Conservation (phyloP, 2,113 vertebrate genomes). For the Tyrannus savana region DNA sequence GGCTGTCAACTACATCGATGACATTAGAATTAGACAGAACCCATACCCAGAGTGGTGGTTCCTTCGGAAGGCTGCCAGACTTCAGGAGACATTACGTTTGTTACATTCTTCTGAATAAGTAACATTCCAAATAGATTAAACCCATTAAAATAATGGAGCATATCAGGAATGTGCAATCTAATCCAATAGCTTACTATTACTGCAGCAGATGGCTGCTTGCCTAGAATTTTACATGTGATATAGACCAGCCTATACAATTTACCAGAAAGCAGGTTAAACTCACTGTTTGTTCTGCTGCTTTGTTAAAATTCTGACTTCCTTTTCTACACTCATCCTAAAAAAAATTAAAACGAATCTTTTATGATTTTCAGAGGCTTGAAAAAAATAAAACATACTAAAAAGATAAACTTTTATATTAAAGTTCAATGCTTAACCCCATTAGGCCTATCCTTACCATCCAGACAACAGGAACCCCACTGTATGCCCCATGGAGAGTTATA, state of each 20-base stretch:
- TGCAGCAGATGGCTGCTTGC: constrained; percentile 41
- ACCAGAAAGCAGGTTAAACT: background rate
- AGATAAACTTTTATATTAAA: background rate
- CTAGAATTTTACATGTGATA: constrained; percentile 10
- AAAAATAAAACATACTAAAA: background rate
- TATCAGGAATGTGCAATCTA: constrained; percentile 27
- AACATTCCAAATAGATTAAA: constrained; percentile 60
- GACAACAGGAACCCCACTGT: background rate
- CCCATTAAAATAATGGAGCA: constrained; percentile 65
- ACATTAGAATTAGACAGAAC: background rate
- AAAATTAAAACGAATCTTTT: background rate
- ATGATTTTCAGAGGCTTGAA: background rate
- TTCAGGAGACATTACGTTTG: constrained; percentile 34
- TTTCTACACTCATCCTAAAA: background rate
- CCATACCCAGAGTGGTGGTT: background rate
- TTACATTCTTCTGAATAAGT: constrained; percentile 28
- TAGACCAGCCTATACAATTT: background rate
- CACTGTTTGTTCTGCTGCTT: background rate
- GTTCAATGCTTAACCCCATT: background rate
- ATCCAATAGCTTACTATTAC: constrained; percentile 38
- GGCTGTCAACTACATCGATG: background rate
- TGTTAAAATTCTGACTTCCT: background rate
- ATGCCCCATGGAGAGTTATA: background rate
- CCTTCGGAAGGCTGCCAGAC: constrained; percentile 33
- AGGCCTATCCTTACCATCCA: background rate